Conservation (phyloP, 2,888 invertebrate genomes). For the Oxytorus armatus region DNA sequence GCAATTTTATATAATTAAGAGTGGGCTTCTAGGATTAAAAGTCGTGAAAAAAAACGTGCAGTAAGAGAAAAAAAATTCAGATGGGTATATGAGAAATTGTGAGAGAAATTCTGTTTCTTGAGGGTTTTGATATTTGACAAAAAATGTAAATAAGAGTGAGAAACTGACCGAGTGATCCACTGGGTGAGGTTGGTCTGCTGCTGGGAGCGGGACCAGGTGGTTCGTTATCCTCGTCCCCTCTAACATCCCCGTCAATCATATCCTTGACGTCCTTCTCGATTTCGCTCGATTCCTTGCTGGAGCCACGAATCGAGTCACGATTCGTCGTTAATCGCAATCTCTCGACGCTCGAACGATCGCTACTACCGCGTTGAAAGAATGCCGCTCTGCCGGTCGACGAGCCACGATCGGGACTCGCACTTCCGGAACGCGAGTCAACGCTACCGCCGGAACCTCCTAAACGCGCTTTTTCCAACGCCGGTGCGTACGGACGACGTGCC, state of each 20-base stretch:
- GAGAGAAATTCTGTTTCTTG: too few relatives aligned
- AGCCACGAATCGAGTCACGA: slow-evolving; percentile 74
- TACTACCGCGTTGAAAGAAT: slow-evolving; percentile 79
- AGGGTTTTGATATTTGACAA: neutral
- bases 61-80: too few relatives aligned
- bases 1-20: neutral
- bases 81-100: too few relatives aligned
- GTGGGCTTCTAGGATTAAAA: neutral
- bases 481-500: slow-evolving; percentile 84
- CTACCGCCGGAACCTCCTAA: slow-evolving; percentile 82
- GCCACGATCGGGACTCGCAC: slow-evolving; percentile 81
- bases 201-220: slow-evolving; percentile 82
- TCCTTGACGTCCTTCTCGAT: slow-evolving; percentile 80
- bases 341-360: slow-evolving; percentile 79
- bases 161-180: slow-evolving; percentile 79
- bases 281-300: slow-evolving; percentile 78
- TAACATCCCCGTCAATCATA: slow-evolving; percentile 80
- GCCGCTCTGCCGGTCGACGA: slow-evolving; percentile 69
- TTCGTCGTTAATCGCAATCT: slow-evolving; percentile 79
- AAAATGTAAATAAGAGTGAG: neutral
- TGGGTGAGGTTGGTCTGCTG: slow-evolving; percentile 82
- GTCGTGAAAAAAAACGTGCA: too few relatives aligned
- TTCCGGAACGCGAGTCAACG: slow-evolving; percentile 82
- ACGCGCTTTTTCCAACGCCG: slow-evolving; percentile 80
- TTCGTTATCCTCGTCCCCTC: slow-evolving; percentile 84